These are phyloP conservation scores for Cricetomys ansorgei DNA, from an alignment of 2,113 vertebrate species.

Conservation along the genomic window DNA sequence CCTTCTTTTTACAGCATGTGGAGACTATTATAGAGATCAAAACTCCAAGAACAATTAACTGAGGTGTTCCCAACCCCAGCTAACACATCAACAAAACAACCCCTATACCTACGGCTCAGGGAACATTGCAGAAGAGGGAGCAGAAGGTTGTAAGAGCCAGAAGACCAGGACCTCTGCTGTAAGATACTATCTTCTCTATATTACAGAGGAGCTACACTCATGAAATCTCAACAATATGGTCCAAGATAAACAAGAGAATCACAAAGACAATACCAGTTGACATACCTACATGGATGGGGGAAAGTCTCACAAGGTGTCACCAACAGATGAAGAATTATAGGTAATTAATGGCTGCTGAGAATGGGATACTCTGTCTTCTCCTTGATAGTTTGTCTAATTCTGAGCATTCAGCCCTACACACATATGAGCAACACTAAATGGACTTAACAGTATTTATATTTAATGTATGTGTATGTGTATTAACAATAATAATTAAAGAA, in stretches of 20 bases:
- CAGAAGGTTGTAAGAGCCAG: background rate
- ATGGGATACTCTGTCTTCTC: background rate
- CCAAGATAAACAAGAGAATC: background rate
- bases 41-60: background rate
- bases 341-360: background rate
- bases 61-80: rapidly evolving
- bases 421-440: background rate
- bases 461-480: background rate
- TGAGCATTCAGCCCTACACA: background rate
- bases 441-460: background rate
- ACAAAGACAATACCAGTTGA: background rate
- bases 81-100: background rate
- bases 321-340: background rate
- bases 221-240: background rate
- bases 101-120: background rate
- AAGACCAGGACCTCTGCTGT: background rate
- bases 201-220: background rate
- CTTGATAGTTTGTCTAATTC: background rate
- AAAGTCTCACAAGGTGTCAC: background rate
- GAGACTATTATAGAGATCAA: background rate
- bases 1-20: background rate
- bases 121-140: too few species aligned
- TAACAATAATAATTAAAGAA: background rate
- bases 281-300: background rate
- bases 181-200: background rate